phyloP scores from a whole-genome alignment of 2,888 invertebrate genomes.

The Dromius quadrimaculatus region DNA sequence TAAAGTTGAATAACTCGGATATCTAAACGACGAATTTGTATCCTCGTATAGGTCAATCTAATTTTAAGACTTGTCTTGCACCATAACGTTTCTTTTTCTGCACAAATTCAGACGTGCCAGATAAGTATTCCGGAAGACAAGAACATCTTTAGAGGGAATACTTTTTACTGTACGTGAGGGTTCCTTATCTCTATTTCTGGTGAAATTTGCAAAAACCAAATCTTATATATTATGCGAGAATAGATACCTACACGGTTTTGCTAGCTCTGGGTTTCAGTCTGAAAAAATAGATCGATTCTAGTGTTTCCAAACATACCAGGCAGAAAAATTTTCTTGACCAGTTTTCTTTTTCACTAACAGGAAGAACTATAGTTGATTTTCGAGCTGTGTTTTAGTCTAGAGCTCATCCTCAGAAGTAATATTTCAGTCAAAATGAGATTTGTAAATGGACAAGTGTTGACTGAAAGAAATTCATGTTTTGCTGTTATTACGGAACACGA shows the following conservation, averaged over 20 bases:
- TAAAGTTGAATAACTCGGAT: too few species aligned
- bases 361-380: too few species aligned
- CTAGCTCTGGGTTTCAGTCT: neutral
- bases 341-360: too few species aligned
- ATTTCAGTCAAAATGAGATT: too few species aligned
- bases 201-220: conserved; percentile 1
- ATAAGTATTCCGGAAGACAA: conserved; percentile 20
- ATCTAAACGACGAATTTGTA: too few species aligned
- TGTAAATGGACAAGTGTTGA: too few species aligned
- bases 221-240: conserved; percentile 10
- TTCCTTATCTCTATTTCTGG: conserved; percentile 5
- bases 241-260: conserved; percentile 7
- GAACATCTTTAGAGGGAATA: conserved; percentile 2
- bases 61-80: conserved; percentile 20
- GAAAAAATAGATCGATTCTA: conserved; percentile 2
- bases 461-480: too few species aligned
- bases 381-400: too few species aligned
- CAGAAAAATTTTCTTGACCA: too few species aligned
- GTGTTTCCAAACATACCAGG: too few species aligned
- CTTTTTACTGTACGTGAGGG: conserved; percentile 16
- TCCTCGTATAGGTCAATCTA: neutral
- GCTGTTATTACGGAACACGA: too few species aligned
- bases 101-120: conserved; percentile 3
- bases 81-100: conserved; percentile 4
- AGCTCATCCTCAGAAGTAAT: too few species aligned